phyloP scores from a whole-genome alignment of 2,113 vertebrate genomes.

The Hippocampus comes region DNA sequence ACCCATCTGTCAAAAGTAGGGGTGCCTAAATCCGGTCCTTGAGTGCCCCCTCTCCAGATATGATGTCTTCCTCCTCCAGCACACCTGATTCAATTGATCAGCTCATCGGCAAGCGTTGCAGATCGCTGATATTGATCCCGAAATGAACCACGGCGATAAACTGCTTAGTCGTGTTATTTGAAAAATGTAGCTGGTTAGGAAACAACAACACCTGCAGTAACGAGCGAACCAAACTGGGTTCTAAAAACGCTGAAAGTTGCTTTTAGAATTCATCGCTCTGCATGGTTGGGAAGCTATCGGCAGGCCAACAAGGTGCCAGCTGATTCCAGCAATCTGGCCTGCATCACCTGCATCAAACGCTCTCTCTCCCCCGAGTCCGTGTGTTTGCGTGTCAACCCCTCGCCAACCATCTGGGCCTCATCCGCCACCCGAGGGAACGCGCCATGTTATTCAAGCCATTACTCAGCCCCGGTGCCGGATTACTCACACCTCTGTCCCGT shows the following conservation, averaged over 20 bases:
- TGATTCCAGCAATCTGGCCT: conserved; percentile 12
- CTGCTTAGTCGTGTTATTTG: background rate
- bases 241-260: background rate
- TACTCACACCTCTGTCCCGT: conserved; percentile 39
- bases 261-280: background rate
- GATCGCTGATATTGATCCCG: no score
- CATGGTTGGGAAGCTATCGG: background rate
- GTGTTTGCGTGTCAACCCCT: conserved; percentile 28
- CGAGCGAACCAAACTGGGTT: background rate
- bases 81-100: no score
- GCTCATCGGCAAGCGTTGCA: no score
- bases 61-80: no score
- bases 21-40: no score
- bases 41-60: no score
- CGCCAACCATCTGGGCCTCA: conserved; percentile 33
- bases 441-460: conserved; percentile 11
- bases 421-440: conserved; percentile 22
- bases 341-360: background rate
- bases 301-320: background rate
- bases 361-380: conserved; percentile 2
- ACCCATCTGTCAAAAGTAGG: no score
- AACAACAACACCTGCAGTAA: background rate
- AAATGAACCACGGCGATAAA: background rate
- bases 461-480: conserved; percentile 32
- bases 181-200: background rate